Percentiles rank a stretch among this genome's conserved stretches.
Evolutionary conservation across 2,797 vertebrate genomes (phyloP).

Genomic region (Eulemur albifrons): DNA sequence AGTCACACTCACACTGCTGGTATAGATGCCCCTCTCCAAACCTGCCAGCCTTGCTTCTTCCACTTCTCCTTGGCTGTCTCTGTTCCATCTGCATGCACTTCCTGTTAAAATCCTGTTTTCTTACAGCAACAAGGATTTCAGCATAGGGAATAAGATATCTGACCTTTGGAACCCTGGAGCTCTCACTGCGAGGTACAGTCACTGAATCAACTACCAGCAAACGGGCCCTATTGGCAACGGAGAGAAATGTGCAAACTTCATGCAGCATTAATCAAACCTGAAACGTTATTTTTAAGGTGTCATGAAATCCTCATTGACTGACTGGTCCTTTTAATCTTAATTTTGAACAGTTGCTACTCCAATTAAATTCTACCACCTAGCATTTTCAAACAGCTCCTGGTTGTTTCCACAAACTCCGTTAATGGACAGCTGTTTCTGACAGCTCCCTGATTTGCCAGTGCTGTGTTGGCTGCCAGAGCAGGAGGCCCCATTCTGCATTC

Average conservation of each 20-base stretch:
- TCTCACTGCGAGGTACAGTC: neutral
- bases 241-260: conserved; percentile 42
- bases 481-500: conserved; percentile 94
- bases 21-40: neutral
- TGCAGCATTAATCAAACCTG: conserved; percentile 73
- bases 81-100: neutral
- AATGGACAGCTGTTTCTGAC: conserved; percentile 99
- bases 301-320: conserved; percentile 64
- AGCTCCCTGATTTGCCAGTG: conserved; percentile 96
- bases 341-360: conserved; percentile 87
- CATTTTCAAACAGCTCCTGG: conserved; percentile 86
- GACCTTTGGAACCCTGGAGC: neutral
- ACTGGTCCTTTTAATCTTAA: conserved; percentile 86
- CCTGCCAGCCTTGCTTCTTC: neutral
- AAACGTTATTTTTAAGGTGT: conserved; percentile 72
- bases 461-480: conserved; percentile 94
- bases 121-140: neutral
- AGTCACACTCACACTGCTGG: rapidly evolving
- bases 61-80: neutral
- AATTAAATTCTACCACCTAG: conserved; percentile 88
- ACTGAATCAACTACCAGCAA: neutral
- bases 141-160: neutral
- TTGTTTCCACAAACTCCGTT: conserved; percentile 89
- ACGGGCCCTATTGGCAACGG: neutral
- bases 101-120: neutral